These are phyloP conservation scores for Nephrotoma flavescens DNA, from an alignment of 2,888 invertebrate genomes.

Conservation along the genomic window DNA sequence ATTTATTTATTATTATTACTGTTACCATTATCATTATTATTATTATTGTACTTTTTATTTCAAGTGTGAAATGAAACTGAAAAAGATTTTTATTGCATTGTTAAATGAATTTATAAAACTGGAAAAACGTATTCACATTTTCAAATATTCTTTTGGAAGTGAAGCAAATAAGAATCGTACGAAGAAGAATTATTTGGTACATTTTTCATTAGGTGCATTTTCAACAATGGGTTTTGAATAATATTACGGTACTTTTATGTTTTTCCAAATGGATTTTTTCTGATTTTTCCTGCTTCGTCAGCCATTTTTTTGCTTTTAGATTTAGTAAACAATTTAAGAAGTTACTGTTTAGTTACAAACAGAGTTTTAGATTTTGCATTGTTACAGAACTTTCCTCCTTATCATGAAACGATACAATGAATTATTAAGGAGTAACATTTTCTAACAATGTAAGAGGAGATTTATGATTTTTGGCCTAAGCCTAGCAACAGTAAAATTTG, in stretches of 20 bases:
- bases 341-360: too few species aligned
- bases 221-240: neutral
- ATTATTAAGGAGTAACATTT: too few species aligned
- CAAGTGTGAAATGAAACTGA: neutral
- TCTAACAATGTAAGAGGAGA: too few species aligned
- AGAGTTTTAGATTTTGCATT: too few species aligned
- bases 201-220: neutral
- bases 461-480: too few species aligned
- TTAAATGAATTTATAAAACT: neutral
- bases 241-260: neutral
- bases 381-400: too few species aligned
- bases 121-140: neutral
- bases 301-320: neutral
- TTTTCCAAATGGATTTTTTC: neutral
- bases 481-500: too few species aligned
- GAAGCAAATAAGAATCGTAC: neutral
- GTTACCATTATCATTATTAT: neutral
- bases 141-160: neutral
- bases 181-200: neutral
- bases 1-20: neutral
- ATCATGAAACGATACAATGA: too few species aligned
- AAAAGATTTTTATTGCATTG: neutral
- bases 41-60: neutral
- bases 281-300: neutral
- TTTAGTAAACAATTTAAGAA: neutral